phyloP scores from a whole-genome alignment of 2,888 invertebrate genomes.

The Scaptomyza polygonia region DNA sequence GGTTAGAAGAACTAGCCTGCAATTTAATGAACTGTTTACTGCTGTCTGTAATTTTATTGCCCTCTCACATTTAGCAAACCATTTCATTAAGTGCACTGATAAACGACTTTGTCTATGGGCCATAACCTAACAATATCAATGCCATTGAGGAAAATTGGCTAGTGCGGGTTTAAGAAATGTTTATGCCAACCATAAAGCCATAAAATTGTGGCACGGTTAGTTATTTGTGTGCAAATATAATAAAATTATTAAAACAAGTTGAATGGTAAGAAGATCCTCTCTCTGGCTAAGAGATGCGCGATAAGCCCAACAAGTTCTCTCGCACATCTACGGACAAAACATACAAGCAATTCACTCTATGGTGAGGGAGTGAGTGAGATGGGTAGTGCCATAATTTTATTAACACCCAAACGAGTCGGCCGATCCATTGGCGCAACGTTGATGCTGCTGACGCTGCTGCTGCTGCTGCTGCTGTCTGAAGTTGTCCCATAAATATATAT shows the following conservation, averaged over 20 bases:
- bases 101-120: constrained; percentile 35
- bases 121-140: constrained; percentile 47
- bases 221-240: constrained; percentile 74
- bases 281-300: constrained; percentile 33
- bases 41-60: background rate
- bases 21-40: background rate
- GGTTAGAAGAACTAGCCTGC: too few relatives aligned
- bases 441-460: background rate
- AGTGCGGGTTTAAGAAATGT: constrained; percentile 30
- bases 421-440: constrained; percentile 32
- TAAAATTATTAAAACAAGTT: constrained; percentile 71
- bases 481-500: constrained; percentile 76
- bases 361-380: constrained; percentile 40
- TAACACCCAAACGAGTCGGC: constrained; percentile 64
- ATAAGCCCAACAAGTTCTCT: constrained; percentile 56
- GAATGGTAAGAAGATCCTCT: constrained; percentile 67
- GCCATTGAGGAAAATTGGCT: constrained; percentile 43
- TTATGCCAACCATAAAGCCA: constrained; percentile 53
- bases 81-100: constrained; percentile 47
- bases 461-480: constrained; percentile 13
- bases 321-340: background rate
- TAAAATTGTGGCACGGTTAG: constrained; percentile 58
- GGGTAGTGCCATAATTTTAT: constrained; percentile 66
- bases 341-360: constrained; percentile 4
- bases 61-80: constrained; percentile 22